Evolutionary conservation across 2,113 vertebrate species (phyloP).

Genomic region (Silurus glanis): DNA sequence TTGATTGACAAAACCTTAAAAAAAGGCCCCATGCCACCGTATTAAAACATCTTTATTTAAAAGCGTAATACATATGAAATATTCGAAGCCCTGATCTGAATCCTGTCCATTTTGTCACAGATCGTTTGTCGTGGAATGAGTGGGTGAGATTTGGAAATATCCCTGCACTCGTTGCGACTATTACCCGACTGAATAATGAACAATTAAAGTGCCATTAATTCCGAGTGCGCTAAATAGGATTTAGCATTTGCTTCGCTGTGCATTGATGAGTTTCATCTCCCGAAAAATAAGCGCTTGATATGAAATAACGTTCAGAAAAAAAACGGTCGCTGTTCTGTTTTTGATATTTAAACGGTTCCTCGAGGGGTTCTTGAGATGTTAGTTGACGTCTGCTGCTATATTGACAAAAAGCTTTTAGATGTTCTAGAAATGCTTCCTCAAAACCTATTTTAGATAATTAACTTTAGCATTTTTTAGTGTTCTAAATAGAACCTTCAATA

Average conservation of each 20-base stretch:
- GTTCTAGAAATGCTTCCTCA: background rate
- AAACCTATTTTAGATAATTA: background rate
- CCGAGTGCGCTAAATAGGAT: conserved; percentile 41
- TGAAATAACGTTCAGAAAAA: background rate
- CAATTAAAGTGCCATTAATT: conserved; percentile 55
- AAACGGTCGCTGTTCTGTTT: background rate
- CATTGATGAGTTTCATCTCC: conserved; percentile 36
- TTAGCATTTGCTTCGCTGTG: conserved; percentile 36
- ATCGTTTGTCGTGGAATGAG: conserved; percentile 57
- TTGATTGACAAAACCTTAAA: conserved; percentile 37
- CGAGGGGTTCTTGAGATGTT: background rate
- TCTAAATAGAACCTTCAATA: background rate
- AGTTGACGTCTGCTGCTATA: background rate
- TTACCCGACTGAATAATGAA: conserved; percentile 55
- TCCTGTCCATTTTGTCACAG: conserved; percentile 51
- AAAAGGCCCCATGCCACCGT: conserved; percentile 11
- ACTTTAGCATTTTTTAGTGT: background rate
- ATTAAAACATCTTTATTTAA: conserved; percentile 41
- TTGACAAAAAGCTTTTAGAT: background rate
- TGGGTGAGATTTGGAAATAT: conserved; percentile 55
- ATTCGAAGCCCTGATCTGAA: conserved; percentile 41
- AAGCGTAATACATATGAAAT: conserved; percentile 23
- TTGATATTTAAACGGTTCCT: background rate
- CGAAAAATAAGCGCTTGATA: conserved; percentile 27
- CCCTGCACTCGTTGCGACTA: conserved; percentile 48